phyloP scores from a whole-genome alignment of 2,888 invertebrate genomes.

The Dasysyrphus tricinctus region DNA sequence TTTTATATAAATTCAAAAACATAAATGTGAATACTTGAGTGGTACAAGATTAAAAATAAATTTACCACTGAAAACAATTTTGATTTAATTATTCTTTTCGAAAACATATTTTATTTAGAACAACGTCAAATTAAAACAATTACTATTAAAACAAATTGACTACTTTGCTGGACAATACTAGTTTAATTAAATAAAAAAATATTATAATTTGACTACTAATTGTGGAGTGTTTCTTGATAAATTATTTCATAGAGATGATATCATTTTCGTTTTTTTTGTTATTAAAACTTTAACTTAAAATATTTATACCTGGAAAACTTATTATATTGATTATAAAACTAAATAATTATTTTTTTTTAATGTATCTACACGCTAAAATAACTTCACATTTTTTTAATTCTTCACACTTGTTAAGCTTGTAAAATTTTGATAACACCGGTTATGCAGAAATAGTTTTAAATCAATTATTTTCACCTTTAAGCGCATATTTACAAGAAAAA shows the following conservation, averaged over 20 bases:
- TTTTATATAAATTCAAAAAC: not conserved
- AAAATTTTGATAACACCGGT: not conserved
- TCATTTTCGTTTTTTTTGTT: too few species aligned
- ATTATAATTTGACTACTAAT: not conserved
- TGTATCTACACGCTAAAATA: not conserved
- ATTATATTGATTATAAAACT: not conserved
- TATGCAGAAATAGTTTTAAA: not conserved
- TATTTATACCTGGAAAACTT: too few species aligned
- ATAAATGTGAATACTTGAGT: not conserved
- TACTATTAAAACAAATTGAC: not conserved
- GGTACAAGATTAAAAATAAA: not conserved
- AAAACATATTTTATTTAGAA: too few species aligned
- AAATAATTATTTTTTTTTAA: not conserved
- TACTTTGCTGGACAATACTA: not conserved
- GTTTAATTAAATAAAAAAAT: not conserved
- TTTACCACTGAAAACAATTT: not conserved
- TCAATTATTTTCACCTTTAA: too few species aligned
- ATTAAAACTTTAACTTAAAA: too few species aligned
- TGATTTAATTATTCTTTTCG: not conserved
- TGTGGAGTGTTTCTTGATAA: too few species aligned
- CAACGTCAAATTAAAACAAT: not conserved
- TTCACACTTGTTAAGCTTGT: not conserved
- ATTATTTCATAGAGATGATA: too few species aligned
- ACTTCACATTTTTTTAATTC: too few species aligned
- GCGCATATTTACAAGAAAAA: not conserved